These are phyloP conservation scores for Araneus ventricosus DNA, from an alignment of 1,140 invertebrate species.

Conservation along the genomic window DNA sequence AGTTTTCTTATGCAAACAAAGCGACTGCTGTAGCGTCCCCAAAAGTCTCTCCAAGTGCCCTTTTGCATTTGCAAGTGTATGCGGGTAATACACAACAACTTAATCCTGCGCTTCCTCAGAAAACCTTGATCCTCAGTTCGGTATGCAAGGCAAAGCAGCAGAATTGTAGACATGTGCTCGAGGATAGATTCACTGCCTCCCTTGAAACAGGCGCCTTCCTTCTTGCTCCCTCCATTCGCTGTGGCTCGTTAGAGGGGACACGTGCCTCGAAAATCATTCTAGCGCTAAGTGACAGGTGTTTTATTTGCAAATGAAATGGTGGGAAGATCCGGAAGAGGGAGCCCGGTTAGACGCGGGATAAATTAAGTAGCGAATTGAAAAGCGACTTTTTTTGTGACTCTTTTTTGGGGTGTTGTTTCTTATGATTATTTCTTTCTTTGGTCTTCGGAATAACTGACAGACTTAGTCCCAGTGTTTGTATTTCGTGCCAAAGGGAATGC, in stretches of 20 bases:
- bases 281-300: constrained; percentile 65
- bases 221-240: constrained; percentile 7
- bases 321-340: not conserved
- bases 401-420: not conserved
- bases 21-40: not conserved
- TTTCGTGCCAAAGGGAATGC: no score
- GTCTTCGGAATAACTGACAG: no score
- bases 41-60: not conserved
- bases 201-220: not conserved
- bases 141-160: constrained; percentile 41
- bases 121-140: constrained; percentile 40
- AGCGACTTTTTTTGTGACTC: constrained; percentile 24
- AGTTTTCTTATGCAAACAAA: not conserved
- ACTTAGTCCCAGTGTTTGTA: no score
- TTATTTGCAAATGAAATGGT: constrained; percentile 65
- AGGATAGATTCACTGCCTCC: constrained; percentile 18
- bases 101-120: constrained; percentile 19
- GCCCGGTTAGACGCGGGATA: not conserved
- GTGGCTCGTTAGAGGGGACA: constrained; percentile 46
- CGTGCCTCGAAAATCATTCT: constrained; percentile 55
- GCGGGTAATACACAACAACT: not conserved
- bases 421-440: not conserved
- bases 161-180: constrained; percentile 46
- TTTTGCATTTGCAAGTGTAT: constrained; percentile 22
- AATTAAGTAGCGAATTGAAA: constrained; percentile 57